A percentile compares a stretch with the other conserved stretches of the same genome.
Evolutionary conservation across 2,888 invertebrate species (phyloP).

Genomic region (Eupithecia dodoneata): DNA sequence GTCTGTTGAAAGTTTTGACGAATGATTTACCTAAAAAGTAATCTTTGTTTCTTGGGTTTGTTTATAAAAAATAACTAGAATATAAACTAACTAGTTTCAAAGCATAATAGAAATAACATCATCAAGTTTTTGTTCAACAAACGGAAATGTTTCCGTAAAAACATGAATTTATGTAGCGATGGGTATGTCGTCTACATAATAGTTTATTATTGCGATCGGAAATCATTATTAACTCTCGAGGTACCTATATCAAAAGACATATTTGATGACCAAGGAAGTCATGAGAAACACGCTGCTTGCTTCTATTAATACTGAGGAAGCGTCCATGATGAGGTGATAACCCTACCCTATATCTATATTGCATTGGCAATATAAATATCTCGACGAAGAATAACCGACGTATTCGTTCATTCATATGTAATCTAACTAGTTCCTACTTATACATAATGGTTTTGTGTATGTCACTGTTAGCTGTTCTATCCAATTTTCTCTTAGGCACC

Average conservation of each 20-base stretch:
- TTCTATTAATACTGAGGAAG: slow-evolving; percentile 11
- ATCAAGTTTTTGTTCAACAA: not conserved
- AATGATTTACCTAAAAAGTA: not conserved
- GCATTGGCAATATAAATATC: slow-evolving; percentile 2
- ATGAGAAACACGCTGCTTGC: slow-evolving; percentile 1
- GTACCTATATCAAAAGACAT: not conserved
- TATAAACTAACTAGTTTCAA: not conserved
- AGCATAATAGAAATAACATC: not conserved
- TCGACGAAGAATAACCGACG: not conserved
- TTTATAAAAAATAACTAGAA: not conserved
- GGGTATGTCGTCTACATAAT: too few relatives aligned
- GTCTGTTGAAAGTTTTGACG: slow-evolving; percentile 18
- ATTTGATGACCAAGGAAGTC: slow-evolving; percentile 12
- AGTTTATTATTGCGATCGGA: slow-evolving; percentile 5
- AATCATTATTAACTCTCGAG: slow-evolving; percentile 2
- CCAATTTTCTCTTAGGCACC: not conserved
- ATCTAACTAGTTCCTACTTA: not conserved
- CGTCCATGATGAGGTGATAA: not conserved
- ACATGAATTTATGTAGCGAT: not conserved
- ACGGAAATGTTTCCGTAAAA: slow-evolving; percentile 11
- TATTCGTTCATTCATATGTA: not conserved
- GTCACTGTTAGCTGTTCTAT: not conserved
- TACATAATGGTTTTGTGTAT: not conserved
- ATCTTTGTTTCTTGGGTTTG: not conserved
- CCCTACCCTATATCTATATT: not conserved